Conservation (phyloP, 2,888 invertebrate genomes). For the Hemistola chrysoprasaria region DNA sequence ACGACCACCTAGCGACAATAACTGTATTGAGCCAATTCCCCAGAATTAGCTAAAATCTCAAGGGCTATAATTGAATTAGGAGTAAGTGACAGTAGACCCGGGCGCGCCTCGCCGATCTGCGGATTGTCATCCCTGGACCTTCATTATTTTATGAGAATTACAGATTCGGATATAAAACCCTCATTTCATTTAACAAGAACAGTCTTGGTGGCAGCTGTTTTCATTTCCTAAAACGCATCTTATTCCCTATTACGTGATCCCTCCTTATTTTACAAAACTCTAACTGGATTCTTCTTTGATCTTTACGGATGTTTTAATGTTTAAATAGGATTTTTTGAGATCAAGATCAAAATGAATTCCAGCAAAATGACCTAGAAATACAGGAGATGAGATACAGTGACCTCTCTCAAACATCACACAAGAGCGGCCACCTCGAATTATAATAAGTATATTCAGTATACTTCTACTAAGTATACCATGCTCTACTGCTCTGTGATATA, state of each 20-base stretch:
- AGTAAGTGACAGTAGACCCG: slow-evolving; percentile 28
- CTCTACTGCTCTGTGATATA: too few species aligned
- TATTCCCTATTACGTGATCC: slow-evolving; percentile 17
- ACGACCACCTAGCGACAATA: neutral
- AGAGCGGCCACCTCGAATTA: neutral
- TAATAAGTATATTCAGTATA: neutral
- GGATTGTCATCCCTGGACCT: slow-evolving; percentile 33
- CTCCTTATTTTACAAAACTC: slow-evolving; percentile 1
- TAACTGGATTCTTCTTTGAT: too few species aligned
- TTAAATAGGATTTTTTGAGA: too few species aligned
- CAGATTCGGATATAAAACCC: slow-evolving; percentile 32
- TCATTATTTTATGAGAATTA: slow-evolving; percentile 38
- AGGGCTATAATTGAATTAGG: slow-evolving; percentile 50
- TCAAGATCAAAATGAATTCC: too few species aligned
- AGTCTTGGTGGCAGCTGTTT: slow-evolving; percentile 22
- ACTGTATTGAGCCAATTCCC: slow-evolving; percentile 29
- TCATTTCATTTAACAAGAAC: slow-evolving; percentile 37
- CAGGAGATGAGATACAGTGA: neutral
- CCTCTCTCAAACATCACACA: neutral
- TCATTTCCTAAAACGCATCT: slow-evolving; percentile 30
- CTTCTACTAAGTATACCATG: too few species aligned
- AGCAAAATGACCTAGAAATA: too few species aligned
- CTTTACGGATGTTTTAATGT: too few species aligned
- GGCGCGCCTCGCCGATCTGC: slow-evolving; percentile 4
- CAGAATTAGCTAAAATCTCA: slow-evolving; percentile 39